Evolutionary conservation across 2,797 vertebrate genomes (phyloP).

Genomic region (Phylloscopus collybita): DNA sequence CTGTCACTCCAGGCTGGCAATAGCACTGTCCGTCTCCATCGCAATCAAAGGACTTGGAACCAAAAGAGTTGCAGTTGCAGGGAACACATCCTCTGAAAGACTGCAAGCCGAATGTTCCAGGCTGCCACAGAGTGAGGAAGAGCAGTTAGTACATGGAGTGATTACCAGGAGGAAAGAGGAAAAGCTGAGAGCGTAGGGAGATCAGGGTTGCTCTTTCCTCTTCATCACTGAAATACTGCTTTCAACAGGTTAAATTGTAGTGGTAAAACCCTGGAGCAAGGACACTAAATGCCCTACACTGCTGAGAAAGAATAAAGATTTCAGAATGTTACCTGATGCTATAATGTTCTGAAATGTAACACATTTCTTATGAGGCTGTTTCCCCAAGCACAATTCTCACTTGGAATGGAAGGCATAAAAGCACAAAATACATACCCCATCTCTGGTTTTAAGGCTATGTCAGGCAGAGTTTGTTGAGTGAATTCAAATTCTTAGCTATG

Average conservation of each 20-base stretch:
- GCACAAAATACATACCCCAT: not conserved
- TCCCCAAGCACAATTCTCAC: not conserved
- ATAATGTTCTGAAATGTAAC: not conserved
- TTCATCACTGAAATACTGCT: not conserved
- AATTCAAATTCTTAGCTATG: not conserved
- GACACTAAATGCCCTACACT: not conserved
- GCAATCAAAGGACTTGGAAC: slow-evolving; percentile 97
- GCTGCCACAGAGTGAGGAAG: slow-evolving; percentile 71
- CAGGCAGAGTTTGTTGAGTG: not conserved
- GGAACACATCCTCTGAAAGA: slow-evolving; percentile 86
- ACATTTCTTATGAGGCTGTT: not conserved
- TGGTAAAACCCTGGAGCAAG: not conserved
- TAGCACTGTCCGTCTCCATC: slow-evolving; percentile 89
- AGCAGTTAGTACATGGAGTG: not conserved
- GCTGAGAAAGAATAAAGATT: not conserved
- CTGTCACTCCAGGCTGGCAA: slow-evolving; percentile 92
- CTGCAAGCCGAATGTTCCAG: slow-evolving; percentile 84
- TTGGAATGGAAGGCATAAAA: not conserved
- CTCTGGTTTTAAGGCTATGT: not conserved
- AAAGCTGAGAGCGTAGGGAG: not conserved
- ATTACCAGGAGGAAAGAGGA: not conserved
- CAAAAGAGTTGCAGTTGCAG: slow-evolving; percentile 96
- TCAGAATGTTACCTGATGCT: not conserved
- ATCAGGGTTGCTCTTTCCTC: not conserved
- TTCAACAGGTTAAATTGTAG: not conserved